Evolutionary conservation across 2,113 vertebrate species (phyloP).

Genomic region (Scomber japonicus): DNA sequence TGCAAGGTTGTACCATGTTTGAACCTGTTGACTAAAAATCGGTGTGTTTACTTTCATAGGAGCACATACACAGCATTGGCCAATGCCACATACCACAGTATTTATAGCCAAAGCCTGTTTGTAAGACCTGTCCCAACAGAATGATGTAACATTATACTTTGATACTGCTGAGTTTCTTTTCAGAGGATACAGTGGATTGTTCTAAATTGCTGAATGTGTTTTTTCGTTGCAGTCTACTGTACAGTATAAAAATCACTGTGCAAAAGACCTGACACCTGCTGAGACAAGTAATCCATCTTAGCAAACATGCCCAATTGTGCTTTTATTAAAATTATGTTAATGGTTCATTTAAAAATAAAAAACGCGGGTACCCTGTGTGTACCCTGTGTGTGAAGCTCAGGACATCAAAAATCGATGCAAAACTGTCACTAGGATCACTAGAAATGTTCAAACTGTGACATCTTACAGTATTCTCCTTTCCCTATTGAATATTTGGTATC

Average conservation of each 20-base stretch:
- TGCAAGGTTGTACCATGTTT: too few relatives aligned
- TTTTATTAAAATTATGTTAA: slow-evolving; percentile 12
- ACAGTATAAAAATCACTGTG: slow-evolving; percentile 16
- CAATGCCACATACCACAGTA: background rate
- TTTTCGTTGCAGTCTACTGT: background rate
- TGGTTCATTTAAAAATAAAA: background rate
- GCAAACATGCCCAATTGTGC: background rate
- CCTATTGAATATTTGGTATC: background rate
- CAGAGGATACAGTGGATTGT: background rate
- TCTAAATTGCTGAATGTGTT: slow-evolving; percentile 14
- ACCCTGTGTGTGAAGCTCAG: background rate
- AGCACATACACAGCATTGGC: slow-evolving; percentile 1
- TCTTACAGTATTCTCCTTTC: background rate
- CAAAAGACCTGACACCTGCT: slow-evolving; percentile 16
- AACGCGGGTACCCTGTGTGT: background rate
- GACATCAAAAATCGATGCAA: slow-evolving; percentile 17
- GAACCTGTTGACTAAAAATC: too few relatives aligned
- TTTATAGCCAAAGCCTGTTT: background rate
- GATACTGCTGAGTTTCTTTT: slow-evolving; percentile 6
- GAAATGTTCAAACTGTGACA: slow-evolving; percentile 1
- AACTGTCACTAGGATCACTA: background rate
- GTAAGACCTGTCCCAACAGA: background rate
- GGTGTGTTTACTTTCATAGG: too few relatives aligned
- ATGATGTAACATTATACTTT: background rate
- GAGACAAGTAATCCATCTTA: slow-evolving; percentile 3